These are phyloP conservation scores for Heteromormyrus szaboi DNA, from an alignment of 2,797 vertebrate species.

Conservation along the genomic window DNA sequence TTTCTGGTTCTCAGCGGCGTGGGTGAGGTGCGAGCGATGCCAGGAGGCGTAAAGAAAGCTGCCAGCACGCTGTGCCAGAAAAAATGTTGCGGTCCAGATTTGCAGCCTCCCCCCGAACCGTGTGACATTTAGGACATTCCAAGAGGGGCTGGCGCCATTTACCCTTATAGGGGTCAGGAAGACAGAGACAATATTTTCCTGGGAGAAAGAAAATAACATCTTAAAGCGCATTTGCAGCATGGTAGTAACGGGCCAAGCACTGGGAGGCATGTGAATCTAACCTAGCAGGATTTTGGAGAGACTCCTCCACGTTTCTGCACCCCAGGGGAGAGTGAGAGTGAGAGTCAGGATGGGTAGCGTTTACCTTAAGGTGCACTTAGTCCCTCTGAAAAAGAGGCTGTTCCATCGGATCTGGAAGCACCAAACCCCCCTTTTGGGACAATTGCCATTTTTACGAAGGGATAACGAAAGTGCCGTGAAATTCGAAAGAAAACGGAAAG, in stretches of 20 bases:
- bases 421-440: neutral
- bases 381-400: neutral
- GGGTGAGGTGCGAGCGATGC: neutral
- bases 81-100: neutral
- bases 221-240: neutral
- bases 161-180: neutral
- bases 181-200: neutral
- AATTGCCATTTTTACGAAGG: neutral
- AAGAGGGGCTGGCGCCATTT: neutral
- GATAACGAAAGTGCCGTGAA: neutral
- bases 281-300: neutral
- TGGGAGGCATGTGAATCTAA: neutral
- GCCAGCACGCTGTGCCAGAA: neutral
- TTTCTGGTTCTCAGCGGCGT: neutral
- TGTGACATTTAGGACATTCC: neutral
- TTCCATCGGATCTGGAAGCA: neutral
- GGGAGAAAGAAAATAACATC: neutral
- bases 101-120: neutral
- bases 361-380: slow-evolving; percentile 4
- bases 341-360: neutral
- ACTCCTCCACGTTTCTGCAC: neutral
- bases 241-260: neutral
- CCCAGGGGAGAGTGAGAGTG: neutral
- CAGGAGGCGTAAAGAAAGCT: neutral
- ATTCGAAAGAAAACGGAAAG: neutral